phyloP scores from a whole-genome alignment of 2,888 invertebrate species.

The Cataglyphis altisquamis region DNA sequence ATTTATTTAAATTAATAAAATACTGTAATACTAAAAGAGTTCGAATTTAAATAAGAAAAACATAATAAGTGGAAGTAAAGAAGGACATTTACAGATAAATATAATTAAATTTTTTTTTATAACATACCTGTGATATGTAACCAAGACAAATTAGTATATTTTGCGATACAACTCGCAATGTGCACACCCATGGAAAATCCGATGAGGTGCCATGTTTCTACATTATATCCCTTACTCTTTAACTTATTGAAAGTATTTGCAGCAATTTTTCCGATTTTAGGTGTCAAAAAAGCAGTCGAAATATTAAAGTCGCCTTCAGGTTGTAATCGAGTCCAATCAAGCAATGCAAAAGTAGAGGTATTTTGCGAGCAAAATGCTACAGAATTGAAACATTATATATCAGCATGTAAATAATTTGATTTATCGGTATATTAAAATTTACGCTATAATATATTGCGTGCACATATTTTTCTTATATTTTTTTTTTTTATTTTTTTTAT shows the following conservation, averaged over 20 bases:
- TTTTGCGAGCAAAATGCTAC: not conserved
- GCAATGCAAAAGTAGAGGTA: not conserved
- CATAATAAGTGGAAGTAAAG: no score
- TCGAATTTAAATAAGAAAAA: no score
- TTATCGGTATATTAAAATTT: not conserved
- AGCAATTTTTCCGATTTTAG: not conserved
- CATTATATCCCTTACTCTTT: not conserved
- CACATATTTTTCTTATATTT: no score
- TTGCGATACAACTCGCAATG: not conserved
- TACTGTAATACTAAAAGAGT: no score
- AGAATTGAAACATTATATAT: not conserved
- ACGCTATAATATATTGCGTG: no score
- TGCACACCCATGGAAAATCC: constrained; percentile 2
- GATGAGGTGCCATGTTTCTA: not conserved
- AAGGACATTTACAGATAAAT: not conserved
- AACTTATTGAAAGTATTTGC: not conserved
- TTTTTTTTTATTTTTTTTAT: no score
- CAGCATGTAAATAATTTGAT: not conserved
- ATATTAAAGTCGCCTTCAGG: no score
- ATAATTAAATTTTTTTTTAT: not conserved
- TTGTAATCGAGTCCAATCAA: not conserved
- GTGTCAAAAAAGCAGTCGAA: not conserved
- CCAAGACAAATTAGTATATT: not conserved
- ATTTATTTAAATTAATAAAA: no score
- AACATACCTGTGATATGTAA: constrained; percentile 15